Evolutionary conservation across 2,797 vertebrate species (phyloP).

Genomic region (Scarus forsteni): DNA sequence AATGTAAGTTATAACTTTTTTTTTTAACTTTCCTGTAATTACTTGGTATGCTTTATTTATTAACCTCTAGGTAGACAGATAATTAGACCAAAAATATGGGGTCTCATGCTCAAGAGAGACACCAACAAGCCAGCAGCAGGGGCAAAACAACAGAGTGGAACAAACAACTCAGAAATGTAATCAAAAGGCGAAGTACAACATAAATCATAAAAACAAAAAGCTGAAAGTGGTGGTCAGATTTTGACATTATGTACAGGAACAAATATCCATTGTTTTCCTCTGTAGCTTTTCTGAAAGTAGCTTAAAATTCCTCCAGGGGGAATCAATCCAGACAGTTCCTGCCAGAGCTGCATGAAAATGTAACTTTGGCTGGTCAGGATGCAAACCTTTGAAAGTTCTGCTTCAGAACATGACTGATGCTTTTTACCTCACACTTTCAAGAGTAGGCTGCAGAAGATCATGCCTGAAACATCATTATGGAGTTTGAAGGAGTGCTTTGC

Average conservation of each 20-base stretch:
- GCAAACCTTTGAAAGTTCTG: not conserved
- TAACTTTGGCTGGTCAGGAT: not conserved
- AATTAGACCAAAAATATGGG: not conserved
- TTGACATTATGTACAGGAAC: not conserved
- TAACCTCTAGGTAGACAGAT: not conserved
- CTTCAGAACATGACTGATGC: not conserved
- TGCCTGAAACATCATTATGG: not conserved
- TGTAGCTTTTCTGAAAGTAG: not conserved
- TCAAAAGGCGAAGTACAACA: not conserved
- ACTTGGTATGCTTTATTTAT: not conserved
- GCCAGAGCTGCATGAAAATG: not conserved
- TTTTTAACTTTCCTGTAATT: not conserved
- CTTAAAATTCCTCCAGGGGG: not conserved
- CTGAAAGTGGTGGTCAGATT: not conserved
- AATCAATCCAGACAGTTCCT: constrained; percentile 4
- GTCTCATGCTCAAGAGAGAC: not conserved
- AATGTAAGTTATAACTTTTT: not conserved
- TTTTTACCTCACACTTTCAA: not conserved
- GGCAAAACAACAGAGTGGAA: not conserved
- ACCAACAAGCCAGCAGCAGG: not conserved
- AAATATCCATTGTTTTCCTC: not conserved
- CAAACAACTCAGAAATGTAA: not conserved
- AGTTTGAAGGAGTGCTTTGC: constrained; percentile 5
- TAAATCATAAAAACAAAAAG: not conserved
- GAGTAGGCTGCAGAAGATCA: not conserved